These are phyloP conservation scores for Temnopleurus reevesii DNA, from an alignment of 53 echinoderm and acorn worm species.

Conservation along the genomic window DNA sequence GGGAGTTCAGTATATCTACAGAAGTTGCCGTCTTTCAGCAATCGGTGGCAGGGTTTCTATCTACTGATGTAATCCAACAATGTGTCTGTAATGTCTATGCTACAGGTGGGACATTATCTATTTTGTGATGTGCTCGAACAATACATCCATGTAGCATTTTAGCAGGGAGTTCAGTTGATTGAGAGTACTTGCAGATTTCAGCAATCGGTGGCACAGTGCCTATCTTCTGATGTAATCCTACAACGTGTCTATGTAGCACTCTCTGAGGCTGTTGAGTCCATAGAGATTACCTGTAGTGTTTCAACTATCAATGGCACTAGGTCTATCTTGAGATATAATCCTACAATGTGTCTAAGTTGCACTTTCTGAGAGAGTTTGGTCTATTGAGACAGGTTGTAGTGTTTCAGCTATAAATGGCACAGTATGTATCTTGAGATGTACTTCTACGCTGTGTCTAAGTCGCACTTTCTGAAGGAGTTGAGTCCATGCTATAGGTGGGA, in stretches of 20 bases:
- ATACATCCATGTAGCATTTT: not conserved
- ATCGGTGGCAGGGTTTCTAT: slow-evolving; percentile 72
- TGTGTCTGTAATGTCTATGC: slow-evolving; percentile 84
- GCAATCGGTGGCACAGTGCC: not conserved
- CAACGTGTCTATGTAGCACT: not conserved
- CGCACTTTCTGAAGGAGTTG: slow-evolving; percentile 46
- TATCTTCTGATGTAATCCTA: not conserved
- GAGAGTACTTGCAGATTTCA: slow-evolving; percentile 69
- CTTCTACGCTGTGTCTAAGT: slow-evolving; percentile 43
- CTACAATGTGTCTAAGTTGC: slow-evolving; percentile 40
- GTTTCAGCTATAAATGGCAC: not conserved
- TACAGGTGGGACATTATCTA: slow-evolving; percentile 70
- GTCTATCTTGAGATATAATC: slow-evolving; percentile 72
- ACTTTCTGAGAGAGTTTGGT: slow-evolving; percentile 23
- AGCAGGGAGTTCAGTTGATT: slow-evolving; percentile 66
- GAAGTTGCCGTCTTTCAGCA: slow-evolving; percentile 79
- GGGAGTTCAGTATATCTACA: slow-evolving; percentile 52
- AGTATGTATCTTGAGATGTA: slow-evolving; percentile 67
- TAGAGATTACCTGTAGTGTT: slow-evolving; percentile 82
- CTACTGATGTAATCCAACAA: slow-evolving; percentile 72
- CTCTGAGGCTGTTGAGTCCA: slow-evolving; percentile 64
- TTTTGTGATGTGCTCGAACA: slow-evolving; percentile 68
- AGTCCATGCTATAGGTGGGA: slow-evolving; percentile 86
- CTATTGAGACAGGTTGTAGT: slow-evolving; percentile 84
- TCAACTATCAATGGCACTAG: slow-evolving; percentile 77